Evolutionary conservation across 1,140 invertebrate species (phyloP).

Genomic region (Sminthurinus signatus): DNA sequence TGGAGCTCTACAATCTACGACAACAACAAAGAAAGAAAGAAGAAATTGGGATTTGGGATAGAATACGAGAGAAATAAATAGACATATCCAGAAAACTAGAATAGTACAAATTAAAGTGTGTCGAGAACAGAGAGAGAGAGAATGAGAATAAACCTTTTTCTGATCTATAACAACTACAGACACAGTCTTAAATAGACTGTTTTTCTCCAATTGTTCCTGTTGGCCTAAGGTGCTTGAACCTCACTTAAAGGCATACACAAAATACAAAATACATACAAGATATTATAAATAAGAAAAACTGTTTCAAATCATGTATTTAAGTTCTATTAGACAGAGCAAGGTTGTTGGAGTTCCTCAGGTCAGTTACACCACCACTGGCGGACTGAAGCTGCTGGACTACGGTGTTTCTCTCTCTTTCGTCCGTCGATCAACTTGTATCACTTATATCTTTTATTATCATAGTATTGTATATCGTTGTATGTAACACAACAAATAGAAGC

Average conservation of each 20-base stretch:
- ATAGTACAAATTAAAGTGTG: constrained; percentile 5
- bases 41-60: not conserved
- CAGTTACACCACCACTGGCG: not conserved
- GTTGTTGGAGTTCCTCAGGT: constrained; percentile 3
- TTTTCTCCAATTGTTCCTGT: not conserved
- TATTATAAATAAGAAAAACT: not conserved
- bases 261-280: not conserved
- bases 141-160: not conserved
- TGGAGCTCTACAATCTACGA: not conserved
- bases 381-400: too few relatives aligned
- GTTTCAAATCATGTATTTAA: not conserved
- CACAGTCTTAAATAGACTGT: not conserved
- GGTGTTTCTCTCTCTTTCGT: not conserved
- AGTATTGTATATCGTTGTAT: not conserved
- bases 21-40: not conserved
- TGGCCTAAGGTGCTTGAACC: constrained; percentile 1
- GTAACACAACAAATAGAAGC: not conserved
- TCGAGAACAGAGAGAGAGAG: too few relatives aligned
- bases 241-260: not conserved
- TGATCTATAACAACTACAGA: not conserved
- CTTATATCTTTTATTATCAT: not conserved
- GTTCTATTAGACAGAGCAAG: not conserved
- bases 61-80: not conserved
- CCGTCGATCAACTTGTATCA: not conserved
- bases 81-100: not conserved